phyloP scores from a whole-genome alignment of 2,113 vertebrate genomes.

The Coturnix japonica region DNA sequence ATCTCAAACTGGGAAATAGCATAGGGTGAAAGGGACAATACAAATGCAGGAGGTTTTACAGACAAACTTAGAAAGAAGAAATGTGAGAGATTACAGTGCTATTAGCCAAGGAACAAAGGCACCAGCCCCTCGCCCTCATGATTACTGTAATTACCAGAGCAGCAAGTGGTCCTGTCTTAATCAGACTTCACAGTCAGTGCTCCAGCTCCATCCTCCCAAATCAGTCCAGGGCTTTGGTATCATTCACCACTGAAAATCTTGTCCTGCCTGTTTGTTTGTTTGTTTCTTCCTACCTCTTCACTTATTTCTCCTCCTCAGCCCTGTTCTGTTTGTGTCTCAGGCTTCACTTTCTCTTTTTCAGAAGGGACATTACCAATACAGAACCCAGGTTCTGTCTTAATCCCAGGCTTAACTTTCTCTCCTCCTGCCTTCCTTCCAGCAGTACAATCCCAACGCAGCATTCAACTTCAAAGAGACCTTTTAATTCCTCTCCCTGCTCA shows the following conservation, averaged over 20 bases:
- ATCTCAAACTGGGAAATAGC: neutral
- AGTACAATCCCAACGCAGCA: neutral
- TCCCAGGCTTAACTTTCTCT: neutral
- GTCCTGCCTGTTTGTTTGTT: neutral
- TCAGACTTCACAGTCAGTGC: neutral
- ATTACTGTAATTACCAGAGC: neutral
- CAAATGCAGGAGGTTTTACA: neutral
- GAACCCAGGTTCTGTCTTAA: neutral
- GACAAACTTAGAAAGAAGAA: neutral
- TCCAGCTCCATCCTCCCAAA: neutral
- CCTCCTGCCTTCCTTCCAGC: constrained; percentile 37
- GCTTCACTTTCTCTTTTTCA: neutral
- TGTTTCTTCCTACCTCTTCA: constrained; percentile 32
- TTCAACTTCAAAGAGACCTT: neutral
- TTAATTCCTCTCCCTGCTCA: neutral
- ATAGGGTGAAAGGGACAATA: neutral
- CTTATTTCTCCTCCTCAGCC: constrained; percentile 14
- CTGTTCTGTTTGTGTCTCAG: constrained; percentile 4
- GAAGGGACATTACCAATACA: neutral
- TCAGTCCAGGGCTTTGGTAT: neutral
- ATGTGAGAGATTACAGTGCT: neutral
- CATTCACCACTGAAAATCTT: neutral
- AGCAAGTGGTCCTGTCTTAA: constrained; percentile 27
- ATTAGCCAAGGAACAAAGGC: neutral
- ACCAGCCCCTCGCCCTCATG: neutral